Percentiles rank a stretch among this genome's conserved stretches.
Evolutionary conservation across 2,113 vertebrate genomes (phyloP).

Genomic region (Thunnus thynnus): DNA sequence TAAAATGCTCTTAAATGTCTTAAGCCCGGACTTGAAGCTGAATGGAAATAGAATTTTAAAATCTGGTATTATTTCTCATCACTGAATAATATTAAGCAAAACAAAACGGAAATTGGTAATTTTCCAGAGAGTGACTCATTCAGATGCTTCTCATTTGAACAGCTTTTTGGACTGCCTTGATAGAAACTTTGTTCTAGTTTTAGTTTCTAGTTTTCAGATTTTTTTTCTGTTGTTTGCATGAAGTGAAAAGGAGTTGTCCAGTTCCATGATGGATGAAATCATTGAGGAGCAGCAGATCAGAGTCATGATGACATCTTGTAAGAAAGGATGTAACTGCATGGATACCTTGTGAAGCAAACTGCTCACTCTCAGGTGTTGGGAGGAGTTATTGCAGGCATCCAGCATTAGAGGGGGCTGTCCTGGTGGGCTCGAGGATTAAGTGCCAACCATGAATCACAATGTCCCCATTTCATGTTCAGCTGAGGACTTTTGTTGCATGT

Average conservation of each 20-base stretch:
- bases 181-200: neutral
- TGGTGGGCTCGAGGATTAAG: no score
- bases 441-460: no score
- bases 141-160: neutral
- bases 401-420: no score
- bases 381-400: neutral
- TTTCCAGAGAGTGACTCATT: neutral
- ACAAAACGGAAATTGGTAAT: neutral
- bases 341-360: no score
- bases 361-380: no score
- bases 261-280: neutral
- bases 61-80: slow-evolving; percentile 20
- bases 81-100: neutral
- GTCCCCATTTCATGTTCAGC: no score
- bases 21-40: neutral
- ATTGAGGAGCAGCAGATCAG: neutral
- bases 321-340: no score
- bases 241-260: neutral
- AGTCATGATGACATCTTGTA: neutral
- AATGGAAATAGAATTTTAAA: slow-evolving; percentile 8
- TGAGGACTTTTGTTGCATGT: no score
- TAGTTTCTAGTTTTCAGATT: no score
- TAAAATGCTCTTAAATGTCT: slow-evolving; percentile 39
- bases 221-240: neutral
- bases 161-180: neutral